Percentiles rank a stretch among this genome's conserved stretches.
Conservation (phyloP, 2,113 vertebrate genomes). For the Notechis scutatus region DNA sequence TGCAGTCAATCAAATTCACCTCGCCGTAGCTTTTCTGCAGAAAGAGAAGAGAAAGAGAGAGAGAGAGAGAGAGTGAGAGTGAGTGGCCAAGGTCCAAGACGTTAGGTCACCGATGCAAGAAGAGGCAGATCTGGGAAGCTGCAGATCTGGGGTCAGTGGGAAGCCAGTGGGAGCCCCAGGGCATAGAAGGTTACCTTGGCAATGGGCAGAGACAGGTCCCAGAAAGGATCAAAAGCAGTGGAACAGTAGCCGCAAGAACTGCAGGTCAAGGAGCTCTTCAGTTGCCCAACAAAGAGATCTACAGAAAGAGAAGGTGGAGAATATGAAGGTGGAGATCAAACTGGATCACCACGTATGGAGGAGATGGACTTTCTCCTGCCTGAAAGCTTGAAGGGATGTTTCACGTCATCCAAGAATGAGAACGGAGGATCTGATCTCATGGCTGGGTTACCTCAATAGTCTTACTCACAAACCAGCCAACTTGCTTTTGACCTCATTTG, state of each 20-base stretch:
- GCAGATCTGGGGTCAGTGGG: too few species aligned
- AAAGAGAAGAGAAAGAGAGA: not conserved
- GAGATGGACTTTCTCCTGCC: not conserved
- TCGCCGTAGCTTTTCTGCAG: constrained; percentile 81
- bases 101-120: not conserved
- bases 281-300: constrained; percentile 96
- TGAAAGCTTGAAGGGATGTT: not conserved
- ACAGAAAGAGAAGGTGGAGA: constrained; percentile 8
- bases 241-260: constrained; percentile 89
- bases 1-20: constrained; percentile 87
- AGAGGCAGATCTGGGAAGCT: fast-evolving
- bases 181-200: constrained; percentile 75
- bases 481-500: not conserved
- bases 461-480: not conserved
- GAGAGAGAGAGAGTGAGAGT: too few species aligned
- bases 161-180: too few species aligned
- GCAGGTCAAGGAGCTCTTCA: constrained; percentile 93
- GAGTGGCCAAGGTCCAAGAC: not conserved
- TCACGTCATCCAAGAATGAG: not conserved
- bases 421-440: not conserved
- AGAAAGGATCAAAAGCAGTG: constrained; percentile 93
- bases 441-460: not conserved
- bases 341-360: not conserved
- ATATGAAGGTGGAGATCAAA: not conserved
- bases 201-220: constrained; percentile 94